These are phyloP conservation scores for Drosophila carrolli DNA, from an alignment of 1,140 invertebrate genomes.

Conservation along the genomic window DNA sequence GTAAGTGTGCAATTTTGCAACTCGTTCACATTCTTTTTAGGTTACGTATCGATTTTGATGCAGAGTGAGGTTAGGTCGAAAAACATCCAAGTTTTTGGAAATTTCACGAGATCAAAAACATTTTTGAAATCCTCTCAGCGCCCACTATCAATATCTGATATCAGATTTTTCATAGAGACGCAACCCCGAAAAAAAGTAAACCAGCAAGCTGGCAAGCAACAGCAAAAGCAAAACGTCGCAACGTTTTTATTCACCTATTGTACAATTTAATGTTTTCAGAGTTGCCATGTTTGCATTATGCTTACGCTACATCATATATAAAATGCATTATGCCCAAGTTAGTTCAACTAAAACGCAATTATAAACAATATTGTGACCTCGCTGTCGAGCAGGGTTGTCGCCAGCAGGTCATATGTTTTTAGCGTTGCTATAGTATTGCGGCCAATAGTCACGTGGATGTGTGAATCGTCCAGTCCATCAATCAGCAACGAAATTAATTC, in stretches of 20 bases:
- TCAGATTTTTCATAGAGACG: not conserved
- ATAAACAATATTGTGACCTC: conserved; percentile 2
- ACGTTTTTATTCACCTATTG: conserved; percentile 55
- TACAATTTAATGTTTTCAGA: conserved; percentile 65
- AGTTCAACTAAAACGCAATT: conserved; percentile 1
- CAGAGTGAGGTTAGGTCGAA: conserved; percentile 67
- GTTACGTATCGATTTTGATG: conserved; percentile 81
- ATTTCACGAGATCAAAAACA: conserved; percentile 7
- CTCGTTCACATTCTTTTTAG: conserved; percentile 77
- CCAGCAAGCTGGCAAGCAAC: conserved; percentile 6
- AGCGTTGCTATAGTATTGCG: not conserved
- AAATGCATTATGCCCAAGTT: not conserved
- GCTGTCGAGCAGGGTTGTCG: conserved; percentile 28
- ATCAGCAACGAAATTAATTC: not conserved
- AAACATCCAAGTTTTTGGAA: conserved; percentile 30
- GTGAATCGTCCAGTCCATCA: not conserved
- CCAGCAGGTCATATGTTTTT: conserved; percentile 3
- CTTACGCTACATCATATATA: not conserved
- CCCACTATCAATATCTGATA: conserved; percentile 1
- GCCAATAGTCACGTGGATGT: not conserved
- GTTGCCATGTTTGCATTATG: conserved; percentile 49
- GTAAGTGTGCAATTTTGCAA: conserved; percentile 59
- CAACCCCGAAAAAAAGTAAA: conserved; percentile 7
- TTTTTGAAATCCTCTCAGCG: not conserved
- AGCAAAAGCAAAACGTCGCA: conserved; percentile 44